These are phyloP conservation scores for Campoplex capitator DNA, from an alignment of 2,888 invertebrate genomes.

Conservation along the genomic window DNA sequence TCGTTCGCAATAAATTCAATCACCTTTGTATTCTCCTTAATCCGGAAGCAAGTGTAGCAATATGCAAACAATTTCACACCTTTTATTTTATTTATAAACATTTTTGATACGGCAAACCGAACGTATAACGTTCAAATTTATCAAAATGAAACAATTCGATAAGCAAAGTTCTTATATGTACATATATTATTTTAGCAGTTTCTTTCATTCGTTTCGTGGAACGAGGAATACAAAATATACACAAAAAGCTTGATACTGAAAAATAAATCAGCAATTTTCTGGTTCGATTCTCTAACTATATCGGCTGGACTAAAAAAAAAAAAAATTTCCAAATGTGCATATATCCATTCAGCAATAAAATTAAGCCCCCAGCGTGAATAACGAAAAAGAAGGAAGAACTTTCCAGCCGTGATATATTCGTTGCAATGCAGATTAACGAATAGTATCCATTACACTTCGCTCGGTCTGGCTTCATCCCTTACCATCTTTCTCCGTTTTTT, in stretches of 20 bases:
- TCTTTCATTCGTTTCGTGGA: not conserved
- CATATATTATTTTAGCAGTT: not conserved
- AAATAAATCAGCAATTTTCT: not conserved
- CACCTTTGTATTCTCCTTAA: conserved; percentile 25
- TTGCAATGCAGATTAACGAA: conserved; percentile 57
- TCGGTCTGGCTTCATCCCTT: conserved; percentile 60
- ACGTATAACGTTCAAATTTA: not conserved
- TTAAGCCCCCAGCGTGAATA: conserved; percentile 34
- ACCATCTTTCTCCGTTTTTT: conserved; percentile 34
- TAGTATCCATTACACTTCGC: conserved; percentile 55
- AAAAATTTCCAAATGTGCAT: conserved; percentile 17
- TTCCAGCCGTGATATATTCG: conserved; percentile 59
- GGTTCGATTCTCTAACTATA: not conserved
- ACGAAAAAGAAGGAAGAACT: not conserved
- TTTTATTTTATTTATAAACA: not conserved
- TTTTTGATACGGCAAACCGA: not conserved
- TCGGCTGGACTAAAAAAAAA: not conserved
- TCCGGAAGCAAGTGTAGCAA: not conserved
- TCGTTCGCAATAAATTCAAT: conserved; percentile 37
- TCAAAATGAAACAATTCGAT: not conserved
- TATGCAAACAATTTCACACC: not conserved
- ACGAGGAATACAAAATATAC: not conserved
- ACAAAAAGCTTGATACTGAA: not conserved
- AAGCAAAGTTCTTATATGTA: not conserved
- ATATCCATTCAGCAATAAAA: conserved; percentile 24